phyloP scores from a whole-genome alignment of 1,140 invertebrate species.

The Lanistes nyassanus region DNA sequence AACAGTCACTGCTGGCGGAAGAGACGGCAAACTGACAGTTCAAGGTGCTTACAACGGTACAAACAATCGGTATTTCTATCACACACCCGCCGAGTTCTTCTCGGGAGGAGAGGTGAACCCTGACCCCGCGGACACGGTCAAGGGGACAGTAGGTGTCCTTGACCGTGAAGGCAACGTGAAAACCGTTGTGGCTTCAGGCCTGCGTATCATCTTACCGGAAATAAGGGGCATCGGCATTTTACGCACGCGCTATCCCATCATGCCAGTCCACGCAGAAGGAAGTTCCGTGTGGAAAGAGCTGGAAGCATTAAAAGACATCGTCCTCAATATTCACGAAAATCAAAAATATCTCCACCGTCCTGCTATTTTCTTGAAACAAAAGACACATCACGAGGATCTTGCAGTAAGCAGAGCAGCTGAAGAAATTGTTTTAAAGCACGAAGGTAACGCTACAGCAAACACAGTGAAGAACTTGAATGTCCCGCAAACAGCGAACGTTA shows the following conservation, averaged over 20 bases:
- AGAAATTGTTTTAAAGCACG: too few species aligned
- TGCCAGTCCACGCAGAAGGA: constrained; percentile 42
- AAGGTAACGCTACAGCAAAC: too few species aligned
- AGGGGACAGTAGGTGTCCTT: constrained; percentile 36
- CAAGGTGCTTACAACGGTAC: constrained; percentile 44
- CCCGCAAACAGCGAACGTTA: too few species aligned
- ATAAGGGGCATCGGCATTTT: constrained; percentile 38
- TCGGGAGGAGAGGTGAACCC: constrained; percentile 28
- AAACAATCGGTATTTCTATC: constrained; percentile 36
- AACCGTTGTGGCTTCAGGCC: constrained; percentile 31
- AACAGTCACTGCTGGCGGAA: constrained; percentile 1
- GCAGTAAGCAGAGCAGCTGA: too few species aligned
- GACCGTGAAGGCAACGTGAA: constrained; percentile 35
- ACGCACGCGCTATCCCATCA: constrained; percentile 46
- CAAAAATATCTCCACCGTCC: constrained; percentile 13
- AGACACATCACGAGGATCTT: too few species aligned
- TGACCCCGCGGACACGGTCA: constrained; percentile 40
- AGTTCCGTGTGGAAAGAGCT: constrained; percentile 41
- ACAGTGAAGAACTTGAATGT: too few species aligned
- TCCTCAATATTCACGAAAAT: constrained; percentile 27
- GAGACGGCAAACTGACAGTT: constrained; percentile 15
- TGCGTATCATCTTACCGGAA: constrained; percentile 34
- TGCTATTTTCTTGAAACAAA: too few species aligned
- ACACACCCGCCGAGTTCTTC: constrained; percentile 44
- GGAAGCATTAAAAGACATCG: constrained; percentile 45